Evolutionary conservation across 2,113 vertebrate species (phyloP).

Genomic region (Oreochromis spilurus): DNA sequence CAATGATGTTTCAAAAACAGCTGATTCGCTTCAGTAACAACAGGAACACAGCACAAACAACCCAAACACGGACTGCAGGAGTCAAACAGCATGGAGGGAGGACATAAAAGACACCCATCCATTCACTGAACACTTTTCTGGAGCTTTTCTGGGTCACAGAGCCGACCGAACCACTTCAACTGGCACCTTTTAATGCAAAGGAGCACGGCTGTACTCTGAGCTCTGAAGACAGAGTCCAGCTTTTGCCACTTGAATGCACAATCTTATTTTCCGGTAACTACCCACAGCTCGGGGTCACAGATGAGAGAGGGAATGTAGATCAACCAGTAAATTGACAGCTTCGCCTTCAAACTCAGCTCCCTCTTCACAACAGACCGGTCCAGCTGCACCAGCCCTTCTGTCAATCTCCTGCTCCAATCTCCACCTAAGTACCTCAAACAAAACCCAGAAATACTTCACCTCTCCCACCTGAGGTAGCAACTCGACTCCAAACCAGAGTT

Average conservation of each 20-base stretch:
- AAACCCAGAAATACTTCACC: not conserved
- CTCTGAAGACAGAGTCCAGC: not conserved
- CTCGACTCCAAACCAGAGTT: not conserved
- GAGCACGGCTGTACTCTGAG: not conserved
- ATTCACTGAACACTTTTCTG: not conserved
- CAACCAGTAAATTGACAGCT: not conserved
- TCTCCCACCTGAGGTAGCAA: not conserved
- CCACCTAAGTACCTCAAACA: not conserved
- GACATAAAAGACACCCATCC: not conserved
- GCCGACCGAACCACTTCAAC: rapidly evolving
- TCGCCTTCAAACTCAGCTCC: not conserved
- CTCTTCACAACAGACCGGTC: not conserved
- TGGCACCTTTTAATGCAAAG: not conserved
- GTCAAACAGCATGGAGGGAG: not conserved
- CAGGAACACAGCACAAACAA: not conserved
- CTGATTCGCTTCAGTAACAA: not conserved
- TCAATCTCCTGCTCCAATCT: not conserved
- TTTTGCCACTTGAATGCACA: not conserved
- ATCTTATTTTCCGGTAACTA: not conserved
- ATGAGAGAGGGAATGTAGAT: not conserved
- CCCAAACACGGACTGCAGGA: rapidly evolving
- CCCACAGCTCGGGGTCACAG: not conserved
- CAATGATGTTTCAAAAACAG: not conserved
- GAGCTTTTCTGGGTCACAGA: not conserved
- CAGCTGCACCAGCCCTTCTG: not conserved